Evolutionary conservation across 2,113 vertebrate species (phyloP), one percentile per base, ranked within the genome.

Genomic region (Chitala chitala): DNA sequence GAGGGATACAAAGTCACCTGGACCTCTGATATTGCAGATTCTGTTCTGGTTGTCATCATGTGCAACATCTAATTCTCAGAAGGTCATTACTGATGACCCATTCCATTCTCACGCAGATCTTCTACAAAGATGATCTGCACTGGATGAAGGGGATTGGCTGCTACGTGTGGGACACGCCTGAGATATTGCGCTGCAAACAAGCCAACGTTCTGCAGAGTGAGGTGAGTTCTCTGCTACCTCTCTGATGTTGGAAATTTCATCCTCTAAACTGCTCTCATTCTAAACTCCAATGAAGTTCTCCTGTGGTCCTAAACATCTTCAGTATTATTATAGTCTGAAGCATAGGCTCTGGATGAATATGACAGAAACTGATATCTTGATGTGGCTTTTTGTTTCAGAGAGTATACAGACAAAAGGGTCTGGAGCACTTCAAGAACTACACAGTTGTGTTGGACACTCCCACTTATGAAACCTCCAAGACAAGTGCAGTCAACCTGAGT

Each of bases 91-190:
- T 15, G 15, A 17, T 61, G 26, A 9, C 26, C 44, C 20, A 69
- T 12, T 53, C 4, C 76, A 58, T 69, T 56, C 76, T 17, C 10
- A 6, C n/a, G n/a, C 83, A 99, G 97, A 89, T 98, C 84, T 84
- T 95, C 26, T 99, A 99, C 87, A 98, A 98, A 82, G 97, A 99
- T 82, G 97, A 99, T 56, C 86, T 99, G 76, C 95, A 93, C 86
- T 99, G 93, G 93, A 86, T 99, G 79, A 98, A 91, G 81, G 97
- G 97, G 71, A 92, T 96, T 26, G 97, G 97, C 48, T 98, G 96
- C 87, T 96, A 94, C 5, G 90, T 96, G 59, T 99, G 94, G 94
- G 97, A 99, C 83, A 99, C 97, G 6, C 97, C 97, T 8, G 95
- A 98, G 79, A 99, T 99, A 83, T 87, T 98, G 53, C 94, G 94